Conservation (phyloP, 2,888 invertebrate species). For the Drosophila mulleri region DNA sequence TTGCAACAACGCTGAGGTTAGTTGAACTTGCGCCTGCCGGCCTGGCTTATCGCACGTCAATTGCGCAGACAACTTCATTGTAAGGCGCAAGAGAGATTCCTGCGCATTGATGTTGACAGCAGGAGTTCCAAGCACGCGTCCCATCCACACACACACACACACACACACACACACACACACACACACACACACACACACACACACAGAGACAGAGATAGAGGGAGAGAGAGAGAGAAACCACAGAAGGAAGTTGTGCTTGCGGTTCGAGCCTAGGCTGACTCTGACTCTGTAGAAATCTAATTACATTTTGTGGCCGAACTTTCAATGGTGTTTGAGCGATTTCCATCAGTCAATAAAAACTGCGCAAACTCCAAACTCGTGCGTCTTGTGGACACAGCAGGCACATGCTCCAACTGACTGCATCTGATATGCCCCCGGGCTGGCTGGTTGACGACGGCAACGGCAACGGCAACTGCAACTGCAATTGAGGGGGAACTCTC, state of each 20-base stretch:
- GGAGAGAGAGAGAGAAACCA: conserved; percentile 35
- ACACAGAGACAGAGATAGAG: too few species aligned
- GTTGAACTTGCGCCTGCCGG: conserved; percentile 48
- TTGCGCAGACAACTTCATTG: conserved; percentile 81
- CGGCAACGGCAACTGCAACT: background rate
- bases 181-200: too few species aligned
- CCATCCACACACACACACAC: conserved; percentile 2
- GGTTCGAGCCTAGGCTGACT: conserved; percentile 28
- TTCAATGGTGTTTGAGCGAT: conserved; percentile 75
- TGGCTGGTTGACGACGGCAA: conserved; percentile 7
- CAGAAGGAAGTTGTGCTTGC: conserved; percentile 50
- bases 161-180: too few species aligned
- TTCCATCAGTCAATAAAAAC: conserved; percentile 83
- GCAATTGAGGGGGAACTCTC: conserved; percentile 32
- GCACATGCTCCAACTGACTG: conserved; percentile 47
- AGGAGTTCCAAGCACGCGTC: conserved; percentile 74
- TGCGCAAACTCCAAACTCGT: conserved; percentile 18
- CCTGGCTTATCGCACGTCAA: conserved; percentile 70
- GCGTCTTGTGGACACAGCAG: conserved; percentile 61
- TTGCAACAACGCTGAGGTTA: conserved; percentile 33
- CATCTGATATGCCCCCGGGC: conserved; percentile 67
- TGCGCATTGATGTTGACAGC: conserved; percentile 78
- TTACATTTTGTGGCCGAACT: conserved; percentile 75
- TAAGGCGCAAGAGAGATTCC: conserved; percentile 67
- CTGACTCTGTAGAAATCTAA: conserved; percentile 62